phyloP scores from a whole-genome alignment of 2,113 vertebrate genomes.

The Psittacula cyanocephala region DNA sequence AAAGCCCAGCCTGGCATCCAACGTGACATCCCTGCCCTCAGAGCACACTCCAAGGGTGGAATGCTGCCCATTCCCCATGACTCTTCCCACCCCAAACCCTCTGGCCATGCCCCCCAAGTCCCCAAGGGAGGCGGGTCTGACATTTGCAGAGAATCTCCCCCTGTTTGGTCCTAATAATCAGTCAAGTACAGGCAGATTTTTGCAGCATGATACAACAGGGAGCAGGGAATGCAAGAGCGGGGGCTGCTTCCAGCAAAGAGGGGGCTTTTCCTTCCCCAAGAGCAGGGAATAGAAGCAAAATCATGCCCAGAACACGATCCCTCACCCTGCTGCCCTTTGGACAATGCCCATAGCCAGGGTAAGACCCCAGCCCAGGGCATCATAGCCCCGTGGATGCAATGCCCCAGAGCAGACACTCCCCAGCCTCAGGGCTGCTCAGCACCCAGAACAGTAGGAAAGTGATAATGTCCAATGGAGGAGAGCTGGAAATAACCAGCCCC shows the following conservation, averaged over 20 bases:
- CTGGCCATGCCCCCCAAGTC: neutral
- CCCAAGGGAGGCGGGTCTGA: neutral
- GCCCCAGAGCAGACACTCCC: neutral
- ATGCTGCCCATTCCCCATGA: rapidly evolving
- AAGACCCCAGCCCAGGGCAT: neutral
- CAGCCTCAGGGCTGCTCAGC: neutral
- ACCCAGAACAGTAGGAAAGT: constrained; percentile 12
- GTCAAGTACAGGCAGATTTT: constrained; percentile 17
- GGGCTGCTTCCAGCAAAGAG: constrained; percentile 24
- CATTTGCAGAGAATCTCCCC: constrained; percentile 48
- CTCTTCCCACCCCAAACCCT: neutral
- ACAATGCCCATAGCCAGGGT: neutral
- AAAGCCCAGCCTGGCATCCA: neutral
- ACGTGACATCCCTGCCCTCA: neutral
- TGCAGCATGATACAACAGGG: constrained; percentile 48
- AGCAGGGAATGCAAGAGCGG: neutral
- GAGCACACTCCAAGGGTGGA: neutral
- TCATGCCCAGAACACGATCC: neutral
- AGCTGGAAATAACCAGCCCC: neutral
- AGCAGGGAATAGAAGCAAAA: neutral
- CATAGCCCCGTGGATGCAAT: neutral
- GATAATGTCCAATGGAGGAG: neutral
- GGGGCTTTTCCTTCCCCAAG: neutral
- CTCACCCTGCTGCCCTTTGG: neutral
- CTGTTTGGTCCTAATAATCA: constrained; percentile 40